Evolutionary conservation across 2,113 vertebrate genomes (phyloP).

Genomic region (Actenoides hombroni): DNA sequence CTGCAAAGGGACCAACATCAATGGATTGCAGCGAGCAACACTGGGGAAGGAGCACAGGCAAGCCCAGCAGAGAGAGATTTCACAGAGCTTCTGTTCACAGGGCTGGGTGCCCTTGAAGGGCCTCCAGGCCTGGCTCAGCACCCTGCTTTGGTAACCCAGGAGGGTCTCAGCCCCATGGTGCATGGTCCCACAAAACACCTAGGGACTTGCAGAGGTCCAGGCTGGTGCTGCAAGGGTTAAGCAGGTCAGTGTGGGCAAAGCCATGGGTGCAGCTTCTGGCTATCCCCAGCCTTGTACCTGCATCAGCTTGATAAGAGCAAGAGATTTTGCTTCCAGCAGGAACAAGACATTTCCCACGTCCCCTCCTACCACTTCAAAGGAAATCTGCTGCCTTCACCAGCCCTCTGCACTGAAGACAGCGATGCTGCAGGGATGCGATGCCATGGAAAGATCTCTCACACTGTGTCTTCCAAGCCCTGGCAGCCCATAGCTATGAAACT

Average conservation of each 20-base stretch:
- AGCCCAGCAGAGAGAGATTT: not conserved
- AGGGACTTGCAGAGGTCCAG: not conserved
- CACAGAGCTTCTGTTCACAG: not conserved
- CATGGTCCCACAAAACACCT: not conserved
- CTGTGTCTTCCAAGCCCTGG: not conserved
- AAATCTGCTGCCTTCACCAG: not conserved
- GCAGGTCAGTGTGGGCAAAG: not conserved
- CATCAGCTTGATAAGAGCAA: not conserved
- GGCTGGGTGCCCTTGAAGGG: not conserved
- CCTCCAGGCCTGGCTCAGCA: not conserved
- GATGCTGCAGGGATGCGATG: not conserved
- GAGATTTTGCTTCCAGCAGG: not conserved
- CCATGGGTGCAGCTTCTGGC: not conserved
- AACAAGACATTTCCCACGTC: not conserved
- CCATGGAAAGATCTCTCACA: not conserved
- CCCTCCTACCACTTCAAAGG: not conserved
- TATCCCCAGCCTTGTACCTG: not conserved
- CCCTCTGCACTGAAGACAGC: not conserved
- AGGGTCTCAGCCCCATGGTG: not conserved
- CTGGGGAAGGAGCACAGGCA: not conserved
- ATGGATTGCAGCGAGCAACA: fast-evolving
- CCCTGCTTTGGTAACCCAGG: not conserved
- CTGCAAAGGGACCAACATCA: constrained; percentile 56
- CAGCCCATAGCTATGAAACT: not conserved
- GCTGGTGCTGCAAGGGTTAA: not conserved